These are phyloP conservation scores for Ganaspis brasiliensis DNA, from an alignment of 2,888 invertebrate species.

Conservation along the genomic window DNA sequence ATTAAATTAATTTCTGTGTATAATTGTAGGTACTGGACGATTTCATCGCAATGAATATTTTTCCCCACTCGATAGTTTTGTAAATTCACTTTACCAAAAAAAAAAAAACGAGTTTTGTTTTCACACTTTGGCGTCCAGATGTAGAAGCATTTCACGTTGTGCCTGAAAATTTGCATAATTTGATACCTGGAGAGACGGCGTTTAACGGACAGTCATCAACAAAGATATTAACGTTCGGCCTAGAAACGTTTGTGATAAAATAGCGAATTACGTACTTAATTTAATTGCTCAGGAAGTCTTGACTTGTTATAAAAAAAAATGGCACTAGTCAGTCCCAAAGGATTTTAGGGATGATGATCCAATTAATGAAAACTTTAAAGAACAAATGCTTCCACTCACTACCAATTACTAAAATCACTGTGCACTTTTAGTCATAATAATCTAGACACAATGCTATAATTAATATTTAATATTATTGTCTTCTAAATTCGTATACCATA, in stretches of 20 bases:
- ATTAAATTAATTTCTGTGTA: conserved; percentile 33
- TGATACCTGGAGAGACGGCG: conserved; percentile 20
- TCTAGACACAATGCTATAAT: no score
- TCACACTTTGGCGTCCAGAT: conserved; percentile 12
- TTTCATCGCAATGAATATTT: conserved; percentile 90
- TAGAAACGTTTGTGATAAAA: conserved; percentile 75
- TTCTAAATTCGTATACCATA: no score
- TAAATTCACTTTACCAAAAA: conserved; percentile 77
- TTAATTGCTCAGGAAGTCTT: conserved; percentile 38
- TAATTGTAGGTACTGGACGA: conserved; percentile 88
- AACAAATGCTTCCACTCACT: conserved; percentile 1
- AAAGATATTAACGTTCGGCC: conserved; percentile 62
- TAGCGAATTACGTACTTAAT: conserved; percentile 76
- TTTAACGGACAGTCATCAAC: conserved; percentile 49
- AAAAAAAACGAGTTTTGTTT: neutral
- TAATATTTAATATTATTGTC: no score
- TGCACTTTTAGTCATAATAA: no score
- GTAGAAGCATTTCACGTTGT: conserved; percentile 73
- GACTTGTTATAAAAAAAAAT: conserved; percentile 49
- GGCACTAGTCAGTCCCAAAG: conserved; percentile 58
- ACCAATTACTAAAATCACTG: no score
- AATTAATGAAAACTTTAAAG: neutral
- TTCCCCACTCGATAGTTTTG: conserved; percentile 87
- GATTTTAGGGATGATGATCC: conserved; percentile 44
- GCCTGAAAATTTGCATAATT: conserved; percentile 66